Evolutionary conservation across 1,140 invertebrate species (phyloP).

Genomic region (Epicauta chinensis): DNA sequence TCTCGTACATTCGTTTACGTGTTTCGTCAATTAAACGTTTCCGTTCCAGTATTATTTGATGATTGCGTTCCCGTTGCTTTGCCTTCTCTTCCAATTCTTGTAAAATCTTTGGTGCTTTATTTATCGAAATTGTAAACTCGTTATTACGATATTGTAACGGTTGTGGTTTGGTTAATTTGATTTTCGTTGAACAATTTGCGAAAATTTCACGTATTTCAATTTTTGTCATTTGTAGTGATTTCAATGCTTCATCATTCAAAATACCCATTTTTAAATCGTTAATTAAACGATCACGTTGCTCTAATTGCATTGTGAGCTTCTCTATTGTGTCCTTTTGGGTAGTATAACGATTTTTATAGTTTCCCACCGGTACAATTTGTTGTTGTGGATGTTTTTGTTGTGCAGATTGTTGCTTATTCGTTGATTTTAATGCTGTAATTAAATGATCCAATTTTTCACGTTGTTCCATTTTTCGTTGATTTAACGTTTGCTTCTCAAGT

Average conservation of each 20-base stretch:
- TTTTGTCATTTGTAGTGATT: conserved; percentile 50
- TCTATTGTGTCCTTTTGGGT: conserved; percentile 59
- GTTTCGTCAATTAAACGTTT: conserved; percentile 54
- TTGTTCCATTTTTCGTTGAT: conserved; percentile 6
- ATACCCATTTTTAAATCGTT: conserved; percentile 57
- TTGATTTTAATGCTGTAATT: conserved; percentile 17
- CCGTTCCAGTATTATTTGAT: conserved; percentile 54
- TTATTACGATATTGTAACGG: conserved; percentile 50
- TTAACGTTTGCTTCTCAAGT: conserved; percentile 1
- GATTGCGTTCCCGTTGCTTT: conserved; percentile 51
- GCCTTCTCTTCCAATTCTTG: conserved; percentile 59
- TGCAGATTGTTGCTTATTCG: background rate
- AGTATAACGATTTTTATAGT: conserved; percentile 45
- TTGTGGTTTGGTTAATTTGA: conserved; percentile 30
- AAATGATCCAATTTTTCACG: conserved; percentile 20
- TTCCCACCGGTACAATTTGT: background rate
- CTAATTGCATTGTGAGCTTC: conserved; percentile 53
- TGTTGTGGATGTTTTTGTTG: background rate
- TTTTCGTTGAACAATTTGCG: conserved; percentile 48
- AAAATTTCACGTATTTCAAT: conserved; percentile 52
- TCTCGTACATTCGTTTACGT: conserved; percentile 48
- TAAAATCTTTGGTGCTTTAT: conserved; percentile 52
- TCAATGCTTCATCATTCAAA: conserved; percentile 51
- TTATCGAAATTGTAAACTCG: conserved; percentile 42
- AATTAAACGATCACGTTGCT: conserved; percentile 56